Evolutionary conservation across 1,140 invertebrate species (phyloP).

Genomic region (Solen grandis): DNA sequence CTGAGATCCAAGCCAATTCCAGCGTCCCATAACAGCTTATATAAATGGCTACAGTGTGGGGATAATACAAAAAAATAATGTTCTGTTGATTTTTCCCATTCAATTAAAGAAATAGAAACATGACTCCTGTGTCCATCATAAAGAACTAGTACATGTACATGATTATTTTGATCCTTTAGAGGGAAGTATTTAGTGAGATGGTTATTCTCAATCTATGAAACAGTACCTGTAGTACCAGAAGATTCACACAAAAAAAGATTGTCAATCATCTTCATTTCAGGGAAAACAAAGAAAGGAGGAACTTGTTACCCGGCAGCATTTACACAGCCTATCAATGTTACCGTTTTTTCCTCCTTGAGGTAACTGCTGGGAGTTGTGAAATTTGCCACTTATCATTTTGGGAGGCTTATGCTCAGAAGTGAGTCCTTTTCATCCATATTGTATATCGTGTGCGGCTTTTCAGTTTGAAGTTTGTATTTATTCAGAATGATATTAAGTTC

Average conservation of each 20-base stretch:
- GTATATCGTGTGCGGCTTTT: too few relatives aligned
- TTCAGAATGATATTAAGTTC: too few relatives aligned
- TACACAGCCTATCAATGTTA: slow-evolving; percentile 77
- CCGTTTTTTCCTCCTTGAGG: slow-evolving; percentile 78
- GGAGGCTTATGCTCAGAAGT: slow-evolving; percentile 72
- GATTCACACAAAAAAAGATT: slow-evolving; percentile 40
- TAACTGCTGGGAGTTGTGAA: slow-evolving; percentile 68
- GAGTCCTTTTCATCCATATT: slow-evolving; percentile 80
- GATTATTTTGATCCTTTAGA: not conserved
- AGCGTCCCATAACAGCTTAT: slow-evolving; percentile 8
- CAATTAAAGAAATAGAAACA: slow-evolving; percentile 40
- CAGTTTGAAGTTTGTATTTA: too few relatives aligned
- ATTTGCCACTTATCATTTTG: not conserved
- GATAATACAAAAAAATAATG: not conserved
- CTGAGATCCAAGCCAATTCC: not conserved
- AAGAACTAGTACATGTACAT: not conserved
- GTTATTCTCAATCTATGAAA: slow-evolving; percentile 16
- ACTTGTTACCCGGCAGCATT: slow-evolving; percentile 72
- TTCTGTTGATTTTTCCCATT: slow-evolving; percentile 1
- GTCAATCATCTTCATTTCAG: slow-evolving; percentile 72
- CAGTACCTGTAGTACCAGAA: slow-evolving; percentile 5
- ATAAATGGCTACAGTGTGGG: not conserved
- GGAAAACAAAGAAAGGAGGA: slow-evolving; percentile 80
- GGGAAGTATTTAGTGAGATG: slow-evolving; percentile 20
- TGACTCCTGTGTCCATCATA: slow-evolving; percentile 79